These are phyloP conservation scores for Oncorhynchus clarkii DNA, from an alignment of 2,113 vertebrate species.

Conservation along the genomic window DNA sequence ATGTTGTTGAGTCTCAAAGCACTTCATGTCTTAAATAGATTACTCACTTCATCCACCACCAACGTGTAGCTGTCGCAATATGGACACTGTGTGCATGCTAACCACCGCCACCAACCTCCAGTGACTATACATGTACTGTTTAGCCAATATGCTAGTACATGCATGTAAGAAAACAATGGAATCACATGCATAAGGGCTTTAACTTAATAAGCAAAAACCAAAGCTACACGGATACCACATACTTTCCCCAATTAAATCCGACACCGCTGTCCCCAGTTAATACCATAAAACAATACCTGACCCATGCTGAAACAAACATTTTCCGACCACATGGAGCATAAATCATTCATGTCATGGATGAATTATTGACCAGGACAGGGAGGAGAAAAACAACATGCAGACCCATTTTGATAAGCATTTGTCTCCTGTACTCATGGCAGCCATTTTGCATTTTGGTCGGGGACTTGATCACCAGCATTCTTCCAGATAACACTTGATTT, in stretches of 20 bases:
- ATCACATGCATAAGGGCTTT: neutral
- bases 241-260: slow-evolving; percentile 45
- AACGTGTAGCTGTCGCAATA: neutral
- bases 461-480: no score
- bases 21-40: neutral
- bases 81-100: neutral
- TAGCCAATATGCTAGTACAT: neutral
- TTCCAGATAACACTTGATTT: no score
- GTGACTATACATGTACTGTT: neutral
- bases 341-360: slow-evolving; percentile 64
- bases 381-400: slow-evolving; percentile 52
- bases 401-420: neutral
- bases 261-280: slow-evolving; percentile 59
- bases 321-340: slow-evolving; percentile 55
- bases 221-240: slow-evolving; percentile 1
- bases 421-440: no score
- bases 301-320: slow-evolving; percentile 58
- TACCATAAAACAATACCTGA: slow-evolving; percentile 53
- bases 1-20: no score
- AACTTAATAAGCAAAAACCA: slow-evolving; percentile 21
- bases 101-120: neutral
- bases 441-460: no score
- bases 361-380: slow-evolving; percentile 53
- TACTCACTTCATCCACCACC: neutral
- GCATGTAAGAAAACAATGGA: neutral